Conservation (phyloP, 2,113 vertebrate species). For the Salvator merianae region DNA sequence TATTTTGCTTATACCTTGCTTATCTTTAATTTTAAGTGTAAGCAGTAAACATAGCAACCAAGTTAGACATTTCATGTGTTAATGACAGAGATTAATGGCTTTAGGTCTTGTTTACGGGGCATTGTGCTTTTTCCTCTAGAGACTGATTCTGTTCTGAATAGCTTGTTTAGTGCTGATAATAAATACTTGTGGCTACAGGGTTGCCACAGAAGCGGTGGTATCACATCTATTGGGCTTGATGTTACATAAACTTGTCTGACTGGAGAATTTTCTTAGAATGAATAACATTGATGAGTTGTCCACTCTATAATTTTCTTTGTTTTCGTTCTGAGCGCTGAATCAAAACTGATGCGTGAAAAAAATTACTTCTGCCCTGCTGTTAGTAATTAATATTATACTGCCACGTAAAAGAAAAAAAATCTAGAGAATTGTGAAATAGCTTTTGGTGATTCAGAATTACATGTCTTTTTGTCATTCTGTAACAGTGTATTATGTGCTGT, state of each 20-base stretch:
- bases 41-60: constrained; percentile 20
- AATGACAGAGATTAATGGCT: constrained; percentile 42
- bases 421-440: not conserved
- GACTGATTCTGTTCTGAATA: constrained; percentile 13
- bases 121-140: not conserved
- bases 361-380: not conserved
- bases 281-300: constrained; percentile 5
- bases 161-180: constrained; percentile 34
- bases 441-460: not conserved
- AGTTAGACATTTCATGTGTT: constrained; percentile 8
- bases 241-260: constrained; percentile 2
- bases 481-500: not conserved
- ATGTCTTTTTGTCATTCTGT: not conserved
- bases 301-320: constrained; percentile 8
- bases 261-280: constrained; percentile 18
- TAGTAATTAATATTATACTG: not conserved
- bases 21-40: constrained; percentile 38
- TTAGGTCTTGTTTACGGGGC: constrained; percentile 17
- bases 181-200: not conserved
- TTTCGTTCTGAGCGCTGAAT: not conserved
- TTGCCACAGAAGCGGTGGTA: constrained; percentile 18
- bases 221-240: constrained; percentile 29
- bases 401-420: not conserved
- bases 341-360: not conserved
- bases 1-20: constrained; percentile 8